Conservation (phyloP, 2,888 invertebrate genomes). For the Salpingus planirostris region DNA sequence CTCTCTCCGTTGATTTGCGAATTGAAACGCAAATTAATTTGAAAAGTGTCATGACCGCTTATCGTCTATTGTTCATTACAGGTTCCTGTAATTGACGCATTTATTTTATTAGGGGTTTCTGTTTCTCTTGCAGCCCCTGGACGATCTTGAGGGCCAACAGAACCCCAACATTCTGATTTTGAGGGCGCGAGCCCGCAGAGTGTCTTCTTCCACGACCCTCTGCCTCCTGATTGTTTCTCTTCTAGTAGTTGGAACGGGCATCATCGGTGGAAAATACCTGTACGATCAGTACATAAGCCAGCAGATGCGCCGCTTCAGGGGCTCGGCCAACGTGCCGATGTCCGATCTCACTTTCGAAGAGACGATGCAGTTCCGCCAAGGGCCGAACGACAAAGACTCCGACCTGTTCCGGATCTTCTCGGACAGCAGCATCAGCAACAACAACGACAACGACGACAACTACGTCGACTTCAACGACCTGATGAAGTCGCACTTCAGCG, state of each 20-base stretch:
- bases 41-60: too few relatives aligned
- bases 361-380: background rate
- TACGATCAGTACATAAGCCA: slow-evolving; percentile 62
- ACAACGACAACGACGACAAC: slow-evolving; percentile 17
- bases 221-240: slow-evolving; percentile 61
- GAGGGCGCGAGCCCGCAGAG: slow-evolving; percentile 46
- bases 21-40: too few relatives aligned
- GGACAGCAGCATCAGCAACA: slow-evolving; percentile 23
- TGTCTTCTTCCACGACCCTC: slow-evolving; percentile 54
- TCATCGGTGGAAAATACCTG: slow-evolving; percentile 63
- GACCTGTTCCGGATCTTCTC: slow-evolving; percentile 2
- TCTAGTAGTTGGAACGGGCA: slow-evolving; percentile 61
- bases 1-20: too few relatives aligned
- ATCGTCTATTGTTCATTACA: too few relatives aligned
- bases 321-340: too few relatives aligned
- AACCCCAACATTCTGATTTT: slow-evolving; percentile 27
- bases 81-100: too few relatives aligned
- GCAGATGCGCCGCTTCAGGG: slow-evolving; percentile 56
- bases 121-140: slow-evolving; percentile 9
- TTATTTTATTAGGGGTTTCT: too few relatives aligned
- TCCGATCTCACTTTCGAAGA: slow-evolving; percentile 3
- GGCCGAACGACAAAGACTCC: background rate
- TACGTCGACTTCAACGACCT: slow-evolving; percentile 7
- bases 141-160: slow-evolving; percentile 43
- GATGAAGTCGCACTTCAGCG: slow-evolving; percentile 52